A percentile compares a stretch with the other conserved stretches of the same genome.
Evolutionary conservation across 2,888 invertebrate species (phyloP).

Genomic region (Dynastes hyllus): DNA sequence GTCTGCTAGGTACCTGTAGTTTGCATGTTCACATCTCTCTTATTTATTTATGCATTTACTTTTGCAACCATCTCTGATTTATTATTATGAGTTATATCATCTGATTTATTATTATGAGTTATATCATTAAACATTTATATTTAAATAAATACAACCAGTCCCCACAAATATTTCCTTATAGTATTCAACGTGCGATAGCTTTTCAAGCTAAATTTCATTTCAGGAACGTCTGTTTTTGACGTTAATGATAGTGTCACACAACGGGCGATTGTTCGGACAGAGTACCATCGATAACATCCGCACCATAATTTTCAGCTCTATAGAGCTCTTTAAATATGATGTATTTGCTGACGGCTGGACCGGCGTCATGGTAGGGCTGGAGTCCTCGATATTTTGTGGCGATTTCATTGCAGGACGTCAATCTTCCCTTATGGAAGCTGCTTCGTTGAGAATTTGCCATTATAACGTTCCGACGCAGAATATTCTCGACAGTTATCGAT

Average conservation of each 20-base stretch:
- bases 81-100: no score
- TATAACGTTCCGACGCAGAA: background rate
- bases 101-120: no score
- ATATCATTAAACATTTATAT: no score
- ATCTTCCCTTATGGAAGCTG: background rate
- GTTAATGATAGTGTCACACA: conserved; percentile 3
- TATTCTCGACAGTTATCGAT: background rate
- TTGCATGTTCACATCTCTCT: no score
- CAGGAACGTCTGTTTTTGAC: conserved; percentile 6
- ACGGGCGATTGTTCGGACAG: conserved; percentile 1
- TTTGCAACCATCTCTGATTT: no score
- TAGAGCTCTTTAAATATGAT: conserved; percentile 19
- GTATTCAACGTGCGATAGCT: background rate
- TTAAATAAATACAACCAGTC: no score
- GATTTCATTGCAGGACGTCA: background rate
- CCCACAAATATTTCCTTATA: no score
- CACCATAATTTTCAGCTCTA: conserved; percentile 8
- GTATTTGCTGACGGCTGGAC: conserved; percentile 16
- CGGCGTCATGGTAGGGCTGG: background rate
- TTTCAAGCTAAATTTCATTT: conserved; percentile 13
- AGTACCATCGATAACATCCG: conserved; percentile 15
- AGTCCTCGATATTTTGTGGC: background rate
- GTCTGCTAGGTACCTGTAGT: no score
- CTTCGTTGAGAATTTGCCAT: background rate
- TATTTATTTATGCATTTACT: no score